Base-by-base conservation (phyloP, 2,888 invertebrate species). In the Protophormia terraenovae region DNA sequence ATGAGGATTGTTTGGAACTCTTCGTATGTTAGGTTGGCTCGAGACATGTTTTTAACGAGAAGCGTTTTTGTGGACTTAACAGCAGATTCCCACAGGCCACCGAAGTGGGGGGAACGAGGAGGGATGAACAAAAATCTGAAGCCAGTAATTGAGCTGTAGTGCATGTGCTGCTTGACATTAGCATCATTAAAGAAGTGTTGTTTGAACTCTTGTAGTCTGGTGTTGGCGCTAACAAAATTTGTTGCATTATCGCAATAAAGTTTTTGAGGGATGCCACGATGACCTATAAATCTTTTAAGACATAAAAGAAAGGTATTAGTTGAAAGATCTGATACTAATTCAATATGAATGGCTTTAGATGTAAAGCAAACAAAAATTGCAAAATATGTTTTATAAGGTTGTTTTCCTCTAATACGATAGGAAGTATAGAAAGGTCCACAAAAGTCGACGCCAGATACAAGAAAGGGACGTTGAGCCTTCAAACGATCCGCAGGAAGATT, bases 401-500 rank as follows among this genome's bases (percentile, higher is more conserved):
- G n/a, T n/a, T n/a, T 73, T 10, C 86, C 64, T 19, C 83, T 58
- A 32, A 86, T 81, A 7, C 60, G 77, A 29, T 80, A 78, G 55
- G 80, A 76, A 1, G 67, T 85, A 12, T 19, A 45, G 38, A 76
- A 76, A 1, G 80, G 81, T 14, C 77, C 82, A 72, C 83, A 86
- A 78, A 87, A 86, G 50, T 87, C 85, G 10, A 87, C 81, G 16
- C 86, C 86, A 60, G 84, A 78, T 38, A 72, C 60, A 19, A 77
- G 66, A 73, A 86, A 86, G 22, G 82, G 86, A n/a, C 84, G 77
- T 35, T 76, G 83, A 4, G 58, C 69, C 29, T 73, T 82, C 1
- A 85, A 45, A 8, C 67, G 73, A 29, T 79, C 73, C 1, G 62
- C 73, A 6, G 75, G 79, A 29, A 84, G 60, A 58, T 83, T 35